Evolutionary conservation across 1,140 invertebrate genomes (phyloP).

Genomic region (Trissolcus basalis): DNA sequence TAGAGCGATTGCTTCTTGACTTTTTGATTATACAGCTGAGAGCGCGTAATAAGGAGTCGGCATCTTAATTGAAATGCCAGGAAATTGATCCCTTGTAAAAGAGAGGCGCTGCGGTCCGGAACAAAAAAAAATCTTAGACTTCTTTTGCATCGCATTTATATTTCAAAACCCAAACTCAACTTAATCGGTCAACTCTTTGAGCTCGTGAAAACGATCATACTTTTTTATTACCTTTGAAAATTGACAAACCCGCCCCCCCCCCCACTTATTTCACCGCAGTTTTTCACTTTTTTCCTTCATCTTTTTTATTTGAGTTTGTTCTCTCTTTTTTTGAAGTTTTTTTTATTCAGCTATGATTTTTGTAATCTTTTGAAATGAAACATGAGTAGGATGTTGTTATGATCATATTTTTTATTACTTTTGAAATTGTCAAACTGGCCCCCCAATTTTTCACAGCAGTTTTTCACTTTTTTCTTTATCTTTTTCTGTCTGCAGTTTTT

Average conservation of each 20-base stretch:
- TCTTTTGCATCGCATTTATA: conserved; percentile 29
- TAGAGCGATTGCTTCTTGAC: conserved; percentile 44
- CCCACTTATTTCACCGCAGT: too few relatives aligned
- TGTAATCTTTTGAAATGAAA: too few relatives aligned
- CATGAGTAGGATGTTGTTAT: too few relatives aligned
- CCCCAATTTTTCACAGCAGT: too few relatives aligned
- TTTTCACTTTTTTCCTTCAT: too few relatives aligned
- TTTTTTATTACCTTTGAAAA: conserved; percentile 26
- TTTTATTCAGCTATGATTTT: too few relatives aligned
- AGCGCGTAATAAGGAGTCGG: conserved; percentile 54
- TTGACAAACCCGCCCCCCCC: conserved; percentile 7
- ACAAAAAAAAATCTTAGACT: conserved; percentile 6
- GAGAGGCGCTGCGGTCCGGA: conserved; percentile 14
- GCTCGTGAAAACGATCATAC: conserved; percentile 35
- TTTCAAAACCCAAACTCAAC: conserved; percentile 20
- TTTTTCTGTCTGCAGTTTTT: too few relatives aligned
- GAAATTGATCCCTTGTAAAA: conserved; percentile 50
- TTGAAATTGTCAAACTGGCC: too few relatives aligned
- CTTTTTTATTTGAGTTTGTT: too few relatives aligned
- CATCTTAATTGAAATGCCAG: conserved; percentile 60
- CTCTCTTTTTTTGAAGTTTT: too few relatives aligned
- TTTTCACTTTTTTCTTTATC: too few relatives aligned
- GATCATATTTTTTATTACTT: too few relatives aligned
- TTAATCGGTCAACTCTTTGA: conserved; percentile 34
- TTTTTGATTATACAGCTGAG: conserved; percentile 52